Percentiles rank a stretch among this genome's conserved stretches.
These are phyloP conservation scores for Channa maculata DNA, from an alignment of 2,113 vertebrate species.

Conservation along the genomic window DNA sequence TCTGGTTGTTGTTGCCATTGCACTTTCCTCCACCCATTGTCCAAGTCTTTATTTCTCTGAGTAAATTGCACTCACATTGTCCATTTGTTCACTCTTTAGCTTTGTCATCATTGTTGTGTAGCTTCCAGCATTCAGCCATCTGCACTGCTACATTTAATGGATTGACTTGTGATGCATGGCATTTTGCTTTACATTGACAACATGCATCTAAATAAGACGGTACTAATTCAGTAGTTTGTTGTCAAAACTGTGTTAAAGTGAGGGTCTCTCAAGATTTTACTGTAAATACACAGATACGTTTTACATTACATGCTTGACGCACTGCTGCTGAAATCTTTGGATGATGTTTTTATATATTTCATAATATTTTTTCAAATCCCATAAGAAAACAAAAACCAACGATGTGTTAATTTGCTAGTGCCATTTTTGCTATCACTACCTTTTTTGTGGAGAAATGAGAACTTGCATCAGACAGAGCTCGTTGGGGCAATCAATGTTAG, in stretches of 20 bases:
- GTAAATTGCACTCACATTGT: conserved; percentile 58
- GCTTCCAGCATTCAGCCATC: conserved; percentile 58
- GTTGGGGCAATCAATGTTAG: too few species aligned
- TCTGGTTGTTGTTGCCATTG: conserved; percentile 49
- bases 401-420: background rate
- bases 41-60: conserved; percentile 62
- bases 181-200: conserved; percentile 65
- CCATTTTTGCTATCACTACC: too few species aligned
- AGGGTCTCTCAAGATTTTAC: conserved; percentile 53
- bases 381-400: conserved; percentile 24
- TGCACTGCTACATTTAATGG: conserved; percentile 54
- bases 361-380: conserved; percentile 8
- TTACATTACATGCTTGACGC: background rate
- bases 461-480: too few species aligned
- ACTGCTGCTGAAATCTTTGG: background rate
- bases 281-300: background rate
- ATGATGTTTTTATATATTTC: background rate
- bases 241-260: conserved; percentile 66
- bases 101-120: conserved; percentile 39
- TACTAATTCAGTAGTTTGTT: conserved; percentile 28
- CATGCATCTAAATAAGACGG: conserved; percentile 26
- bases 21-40: conserved; percentile 63
- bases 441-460: too few species aligned
- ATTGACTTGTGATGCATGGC: conserved; percentile 74
- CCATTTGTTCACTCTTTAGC: conserved; percentile 50